Evolutionary conservation across 1,140 invertebrate genomes (phyloP).

Genomic region (Drosophila littoralis): DNA sequence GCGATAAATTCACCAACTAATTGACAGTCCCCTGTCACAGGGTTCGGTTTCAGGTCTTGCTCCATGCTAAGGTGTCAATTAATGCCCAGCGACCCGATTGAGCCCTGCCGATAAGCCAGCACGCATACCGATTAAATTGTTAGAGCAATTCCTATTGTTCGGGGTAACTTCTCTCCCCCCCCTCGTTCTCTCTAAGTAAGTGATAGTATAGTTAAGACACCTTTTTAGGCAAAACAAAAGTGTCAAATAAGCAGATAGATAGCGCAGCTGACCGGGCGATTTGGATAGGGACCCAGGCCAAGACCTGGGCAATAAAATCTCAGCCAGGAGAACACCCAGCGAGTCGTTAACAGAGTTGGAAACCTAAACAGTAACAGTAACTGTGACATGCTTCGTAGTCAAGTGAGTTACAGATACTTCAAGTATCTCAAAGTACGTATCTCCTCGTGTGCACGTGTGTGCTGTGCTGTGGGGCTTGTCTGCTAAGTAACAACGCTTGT

Average conservation of each 20-base stretch:
- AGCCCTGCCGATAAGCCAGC: constrained; percentile 59
- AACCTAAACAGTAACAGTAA: constrained; percentile 27
- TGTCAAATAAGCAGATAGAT: constrained; percentile 73
- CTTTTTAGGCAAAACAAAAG: constrained; percentile 78
- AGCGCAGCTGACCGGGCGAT: constrained; percentile 8
- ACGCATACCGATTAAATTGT: constrained; percentile 70
- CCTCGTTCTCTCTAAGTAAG: constrained; percentile 47
- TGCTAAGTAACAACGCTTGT: constrained; percentile 72
- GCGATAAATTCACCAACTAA: constrained; percentile 80
- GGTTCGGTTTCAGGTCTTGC: constrained; percentile 22
- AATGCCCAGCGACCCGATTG: constrained; percentile 65
- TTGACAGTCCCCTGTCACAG: constrained; percentile 67
- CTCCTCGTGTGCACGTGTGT: constrained; percentile 7
- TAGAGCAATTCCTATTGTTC: constrained; percentile 45
- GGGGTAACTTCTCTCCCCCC: neutral
- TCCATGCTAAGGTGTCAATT: constrained; percentile 69
- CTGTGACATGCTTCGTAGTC: constrained; percentile 15
- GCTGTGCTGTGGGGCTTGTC: constrained; percentile 38
- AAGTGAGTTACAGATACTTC: constrained; percentile 44
- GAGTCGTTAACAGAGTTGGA: constrained; percentile 27
- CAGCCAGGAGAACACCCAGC: constrained; percentile 62
- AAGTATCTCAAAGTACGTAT: constrained; percentile 35
- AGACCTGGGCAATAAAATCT: constrained; percentile 54
- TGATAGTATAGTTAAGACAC: constrained; percentile 71
- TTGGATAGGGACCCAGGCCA: neutral